Base-by-base conservation (phyloP, 2,888 invertebrate genomes). In the Julus scanicus region DNA sequence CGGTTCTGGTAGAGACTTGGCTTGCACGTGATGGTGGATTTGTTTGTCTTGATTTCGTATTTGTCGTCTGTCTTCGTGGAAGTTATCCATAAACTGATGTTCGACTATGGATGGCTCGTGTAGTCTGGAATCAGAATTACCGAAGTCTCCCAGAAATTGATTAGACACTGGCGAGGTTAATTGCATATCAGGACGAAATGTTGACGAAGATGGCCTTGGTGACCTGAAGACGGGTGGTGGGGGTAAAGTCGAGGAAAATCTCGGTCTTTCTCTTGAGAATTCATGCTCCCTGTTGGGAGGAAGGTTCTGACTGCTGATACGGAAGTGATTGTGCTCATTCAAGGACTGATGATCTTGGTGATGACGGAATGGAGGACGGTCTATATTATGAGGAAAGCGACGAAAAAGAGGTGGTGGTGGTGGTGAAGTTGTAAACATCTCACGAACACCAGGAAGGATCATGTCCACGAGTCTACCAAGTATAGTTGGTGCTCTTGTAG, bases 1-100 rank as follows among this genome's bases (percentile, higher is more conserved):
- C 53, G 53, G 48, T 17, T 86, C 86, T 44, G 86, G 86, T 20
- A 86, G 2, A 15, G 86, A 86, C 86, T 86, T 86, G 44, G 86
- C 86, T 29, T 86, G 86, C 4, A 86, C 44, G 15, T 86, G 86
- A 48, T 86, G 86, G 11, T 44, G 84, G 9, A 40, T 13, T 17
- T 53, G 53, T 3, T 53, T 53, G 53, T 53, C 83, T 83, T 86
- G 86, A 86, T 86, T 20, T 44, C 86, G 86, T 44, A 86, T 20
- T 44, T 86, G 29, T 9, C 86, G 83, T n/a, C 37, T 83, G 11
- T 83, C 83, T 2, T 83, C 83, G 13, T n/a, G 83, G n/a, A 37
- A 39, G 20, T 83, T n/a, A n/a, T 37, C 20, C 39, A 83, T 53
- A 17, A 53, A 53, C 17, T 53, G 53, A 53, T 53, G 53, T 53